Base-by-base conservation (phyloP, 2,797 vertebrate species). In the Chromobotia macracanthus region DNA sequence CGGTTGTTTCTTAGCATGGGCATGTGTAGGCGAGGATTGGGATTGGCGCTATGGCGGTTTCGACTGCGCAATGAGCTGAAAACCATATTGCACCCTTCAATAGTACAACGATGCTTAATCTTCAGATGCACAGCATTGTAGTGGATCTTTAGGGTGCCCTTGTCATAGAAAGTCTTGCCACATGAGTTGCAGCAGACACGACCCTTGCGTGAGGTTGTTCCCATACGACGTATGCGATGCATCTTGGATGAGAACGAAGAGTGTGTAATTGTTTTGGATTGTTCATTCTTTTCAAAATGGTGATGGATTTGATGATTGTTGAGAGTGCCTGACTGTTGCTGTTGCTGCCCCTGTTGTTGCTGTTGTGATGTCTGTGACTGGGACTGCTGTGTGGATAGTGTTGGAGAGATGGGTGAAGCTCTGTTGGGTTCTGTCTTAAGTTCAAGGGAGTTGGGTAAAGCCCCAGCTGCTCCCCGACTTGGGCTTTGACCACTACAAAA, bases 121-220 rank as follows among this genome's bases (percentile, higher is more conserved):
- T 99, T 97, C 86, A 99, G 88, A 88, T 99, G 97, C 44, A 98
- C 97, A 0, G 97, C 97, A 0, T 98, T 98, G 88, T 98, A 96
- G 90, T 99, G 97, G 88, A 99, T 99, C 92, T 99, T 99, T 83
- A 99, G 91, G 0, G 97, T 99, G 81, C 97, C 97, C 90, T 94
- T 94, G 83, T 94, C 93, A 51, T 93, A 93, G 87, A 94, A 99
- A 13, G 97, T 98, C 88, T 99, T 99, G 79, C 97, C 98, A 78
- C 98, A 99, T 12, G 98, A 97, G 55, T 97, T 99, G 91, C 98
- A 99, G 90, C 97, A 98, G 74, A 99, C 98, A 18, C 97, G 96
- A 75, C 98, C 98, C 87, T 99, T 99, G 81, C 97, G 95, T 0
- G 98, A 98, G 8, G 96, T 96, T 3, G 96, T 88, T 10, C 96